Evolutionary conservation across 1,140 invertebrate genomes (phyloP), one percentile per base, ranked within the genome.

Genomic region (Centruroides vittatus): DNA sequence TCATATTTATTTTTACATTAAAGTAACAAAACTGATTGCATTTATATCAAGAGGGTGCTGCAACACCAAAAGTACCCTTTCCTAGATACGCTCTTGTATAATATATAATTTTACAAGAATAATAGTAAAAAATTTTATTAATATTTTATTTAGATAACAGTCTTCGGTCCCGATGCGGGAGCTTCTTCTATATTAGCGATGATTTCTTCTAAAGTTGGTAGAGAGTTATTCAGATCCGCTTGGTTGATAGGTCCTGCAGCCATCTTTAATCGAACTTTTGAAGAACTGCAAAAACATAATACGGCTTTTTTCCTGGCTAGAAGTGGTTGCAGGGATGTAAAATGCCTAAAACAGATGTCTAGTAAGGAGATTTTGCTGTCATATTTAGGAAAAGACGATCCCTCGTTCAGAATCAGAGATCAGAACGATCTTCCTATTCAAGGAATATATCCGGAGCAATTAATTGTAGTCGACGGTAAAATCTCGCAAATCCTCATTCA

Each of bases 381-480:
- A 0, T 67, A 66, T 56, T 34, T 68, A n/a, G 67, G 66, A 10
- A 65, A 66, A 47, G 63, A 68, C 41, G 67, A 68, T 47, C 61
- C 67, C 9, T 63, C 66, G 4, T 68, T 67, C 53, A 61, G 66
- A 34, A 67, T 68, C 11, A 55, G 66, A 49, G 67, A 68, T 55
- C 67, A 68, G 59, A 68, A 68, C 51, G 66, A 67, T 63, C 49
- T 68, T 7, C 67, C 67, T 3, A 67, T 68, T 41, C 59, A 65
- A 34, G 67, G 65, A 7, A 68, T 68, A 8, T 67, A 61, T 41
- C 61, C 66, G 10, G 66, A 68, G 36, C 67, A 68, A 35, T 60
- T 67, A 12, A 64, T 68, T 11, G 58, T 59, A 12, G 57, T 68
- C n/a, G 67, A 67, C 55, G 63, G 66, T 65, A 61, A 67, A 48